Percentiles rank a stretch among this genome's conserved stretches.
Evolutionary conservation across 2,113 vertebrate species (phyloP).

Genomic region (Chamaea fasciata): DNA sequence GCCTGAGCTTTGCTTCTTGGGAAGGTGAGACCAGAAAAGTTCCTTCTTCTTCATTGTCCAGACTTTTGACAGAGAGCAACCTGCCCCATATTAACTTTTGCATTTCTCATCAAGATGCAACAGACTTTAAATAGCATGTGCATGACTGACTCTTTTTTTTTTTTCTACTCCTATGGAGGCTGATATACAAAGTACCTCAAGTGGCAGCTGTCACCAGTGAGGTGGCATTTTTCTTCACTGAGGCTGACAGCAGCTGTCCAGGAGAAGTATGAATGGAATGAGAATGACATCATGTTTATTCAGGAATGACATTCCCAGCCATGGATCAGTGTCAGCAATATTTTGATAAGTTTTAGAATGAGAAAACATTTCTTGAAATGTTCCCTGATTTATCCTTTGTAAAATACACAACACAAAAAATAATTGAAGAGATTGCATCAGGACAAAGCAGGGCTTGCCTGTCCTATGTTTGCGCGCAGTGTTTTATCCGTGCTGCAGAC

Average conservation of each 20-base stretch:
- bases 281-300: conserved; percentile 98
- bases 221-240: conserved; percentile 90
- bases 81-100: conserved; percentile 49
- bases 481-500: background rate
- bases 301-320: conserved; percentile 85
- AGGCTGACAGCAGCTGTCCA: conserved; percentile 94
- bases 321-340: conserved; percentile 87
- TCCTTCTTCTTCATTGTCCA: background rate
- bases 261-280: conserved; percentile 86
- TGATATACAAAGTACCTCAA: conserved; percentile 81
- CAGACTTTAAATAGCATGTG: conserved; percentile 83
- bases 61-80: conserved; percentile 5
- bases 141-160: conserved; percentile 75
- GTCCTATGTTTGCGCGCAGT: background rate
- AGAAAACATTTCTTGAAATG: conserved; percentile 79
- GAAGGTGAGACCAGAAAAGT: background rate
- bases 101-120: conserved; percentile 70
- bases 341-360: conserved; percentile 82
- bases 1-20: background rate
- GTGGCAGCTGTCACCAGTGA: conserved; percentile 91
- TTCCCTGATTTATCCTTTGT: conserved; percentile 82
- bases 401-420: conserved; percentile 75
- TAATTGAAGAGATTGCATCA: conserved; percentile 75
- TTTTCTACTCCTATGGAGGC: conserved; percentile 65
- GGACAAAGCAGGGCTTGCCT: conserved; percentile 47